phyloP scores from a whole-genome alignment of 2,113 vertebrate genomes.

The Chlamydotis undulata region DNA sequence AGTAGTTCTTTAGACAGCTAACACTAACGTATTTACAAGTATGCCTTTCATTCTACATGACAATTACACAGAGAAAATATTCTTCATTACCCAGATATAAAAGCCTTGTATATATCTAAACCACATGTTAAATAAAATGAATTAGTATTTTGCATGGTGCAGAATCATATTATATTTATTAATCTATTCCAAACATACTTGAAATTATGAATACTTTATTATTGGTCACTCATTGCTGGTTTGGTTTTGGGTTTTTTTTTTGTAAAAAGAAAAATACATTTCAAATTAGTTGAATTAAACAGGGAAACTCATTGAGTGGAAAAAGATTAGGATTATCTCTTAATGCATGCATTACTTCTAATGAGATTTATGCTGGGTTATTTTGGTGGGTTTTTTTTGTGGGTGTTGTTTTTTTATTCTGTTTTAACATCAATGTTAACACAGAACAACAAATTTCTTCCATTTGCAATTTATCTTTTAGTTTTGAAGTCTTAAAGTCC shows the following conservation, averaged over 20 bases:
- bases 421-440: neutral
- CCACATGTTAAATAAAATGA: neutral
- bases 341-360: conserved; percentile 14
- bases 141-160: neutral
- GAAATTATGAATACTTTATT: neutral
- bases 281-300: conserved; percentile 40
- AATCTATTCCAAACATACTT: neutral
- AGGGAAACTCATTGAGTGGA: neutral
- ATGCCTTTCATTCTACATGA: neutral
- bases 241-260: neutral
- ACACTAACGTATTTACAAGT: neutral
- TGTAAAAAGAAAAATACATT: neutral
- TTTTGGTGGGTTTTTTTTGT: neutral
- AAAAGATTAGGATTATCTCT: conserved; percentile 27
- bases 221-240: neutral
- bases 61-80: neutral
- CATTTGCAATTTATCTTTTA: neutral
- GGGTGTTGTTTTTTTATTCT: neutral
- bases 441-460: neutral
- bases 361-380: neutral
- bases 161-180: neutral
- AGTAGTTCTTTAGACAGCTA: neutral
- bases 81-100: neutral
- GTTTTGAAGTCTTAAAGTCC: neutral
- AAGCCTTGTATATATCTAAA: neutral